Evolutionary conservation across 2,113 vertebrate genomes (phyloP), one percentile per base, ranked within the genome.

Genomic region (Cavia porcellus): DNA sequence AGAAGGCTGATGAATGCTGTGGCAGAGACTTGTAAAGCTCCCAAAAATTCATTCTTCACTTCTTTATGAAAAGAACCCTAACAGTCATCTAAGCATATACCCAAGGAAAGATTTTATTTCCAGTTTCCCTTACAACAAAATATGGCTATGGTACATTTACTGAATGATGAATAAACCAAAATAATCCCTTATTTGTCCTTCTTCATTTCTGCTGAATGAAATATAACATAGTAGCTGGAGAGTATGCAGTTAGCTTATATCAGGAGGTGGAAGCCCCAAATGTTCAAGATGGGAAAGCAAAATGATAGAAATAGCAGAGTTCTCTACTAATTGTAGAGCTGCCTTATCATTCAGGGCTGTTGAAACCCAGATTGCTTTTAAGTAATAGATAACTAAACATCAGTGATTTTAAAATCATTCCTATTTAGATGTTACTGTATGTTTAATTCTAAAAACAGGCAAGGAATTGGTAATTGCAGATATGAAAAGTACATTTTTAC

Each of bases 361-460:
- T 82, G 90, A 93, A 66, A 42, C 90, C 38, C n/a, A 82, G 50
- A 55, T 20, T 89, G 32, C 3, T 70, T 84, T 97, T 92, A 95
- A 88, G 15, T 66, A 80, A 95, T 15, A 82, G 25, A 93, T 25
- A 91, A 32, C 14, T 20, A 91, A 88, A 19, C 64, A 93, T 61
- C 62, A 90, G 50, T 86, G 79, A 91, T 90, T 92, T 92, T 84
- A 70, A 97, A 89, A 35, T 4, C 45, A 86, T 24, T 89, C 7
- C 89, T 61, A 61, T 93, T 86, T 70, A 80, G 38, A 24, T 66
- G 93, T 92, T 93, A 68, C 66, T 68, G 32, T 68, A 74, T 94
- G 45, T 74, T 24, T 96, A 90, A 74, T 95, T 91, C 35, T 95
- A 68, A 97, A 92, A 75, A 5, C 68, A 91, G 47, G 22, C 64